phyloP scores from a whole-genome alignment of 2,113 vertebrate genomes.

The Lagopus leucura region DNA sequence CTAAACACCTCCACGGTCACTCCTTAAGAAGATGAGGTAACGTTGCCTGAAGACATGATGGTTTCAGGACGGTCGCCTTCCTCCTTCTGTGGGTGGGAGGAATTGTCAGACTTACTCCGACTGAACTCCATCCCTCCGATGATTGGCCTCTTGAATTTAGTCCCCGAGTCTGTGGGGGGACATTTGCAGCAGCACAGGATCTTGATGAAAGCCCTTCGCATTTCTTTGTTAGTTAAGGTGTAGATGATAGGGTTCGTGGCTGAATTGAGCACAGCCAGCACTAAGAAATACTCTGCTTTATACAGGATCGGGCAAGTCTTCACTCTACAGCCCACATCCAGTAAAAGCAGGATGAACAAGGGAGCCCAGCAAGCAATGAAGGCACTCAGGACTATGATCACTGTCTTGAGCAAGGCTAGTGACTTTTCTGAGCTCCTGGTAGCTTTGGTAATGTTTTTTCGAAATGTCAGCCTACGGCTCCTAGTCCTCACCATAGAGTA shows the following conservation, averaged over 20 bases:
- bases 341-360: constrained; percentile 93
- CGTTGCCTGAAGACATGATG: constrained; percentile 88
- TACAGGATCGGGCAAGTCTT: constrained; percentile 88
- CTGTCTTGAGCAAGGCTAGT: constrained; percentile 93
- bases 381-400: constrained; percentile 95
- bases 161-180: constrained; percentile 65
- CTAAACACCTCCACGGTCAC: constrained; percentile 1
- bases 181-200: constrained; percentile 89
- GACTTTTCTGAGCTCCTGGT: constrained; percentile 95
- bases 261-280: constrained; percentile 94
- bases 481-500: constrained; percentile 93
- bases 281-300: constrained; percentile 94
- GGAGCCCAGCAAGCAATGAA: constrained; percentile 98
- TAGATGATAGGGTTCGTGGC: constrained; percentile 99
- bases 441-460: constrained; percentile 87
- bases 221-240: constrained; percentile 97
- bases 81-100: constrained; percentile 94
- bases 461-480: constrained; percentile 91
- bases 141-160: constrained; percentile 87
- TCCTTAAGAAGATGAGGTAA: constrained; percentile 91
- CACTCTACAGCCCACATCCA: constrained; percentile 93
- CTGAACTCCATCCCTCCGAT: constrained; percentile 92
- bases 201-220: constrained; percentile 93
- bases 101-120: constrained; percentile 96
- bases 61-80: constrained; percentile 89